A percentile compares a stretch with the other conserved stretches of the same genome.
phyloP scores from a whole-genome alignment of 1,140 invertebrate species.

The Centruroides sculpturatus region DNA sequence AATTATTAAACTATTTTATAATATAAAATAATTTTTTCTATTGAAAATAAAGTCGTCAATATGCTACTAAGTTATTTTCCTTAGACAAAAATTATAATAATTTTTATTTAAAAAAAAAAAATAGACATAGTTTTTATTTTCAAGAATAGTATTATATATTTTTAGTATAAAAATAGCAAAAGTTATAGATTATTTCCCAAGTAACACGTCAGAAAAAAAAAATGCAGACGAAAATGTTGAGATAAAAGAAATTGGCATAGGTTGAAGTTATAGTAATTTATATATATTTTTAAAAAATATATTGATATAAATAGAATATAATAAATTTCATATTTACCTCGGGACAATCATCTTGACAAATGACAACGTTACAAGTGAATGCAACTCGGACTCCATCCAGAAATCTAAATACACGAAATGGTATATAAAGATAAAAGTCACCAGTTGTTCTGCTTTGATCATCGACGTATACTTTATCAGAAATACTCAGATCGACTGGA shows the following conservation, averaged over 20 bases:
- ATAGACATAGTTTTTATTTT: too few relatives aligned
- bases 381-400: conserved; percentile 6
- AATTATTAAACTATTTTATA: too few relatives aligned
- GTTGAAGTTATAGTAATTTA: neutral
- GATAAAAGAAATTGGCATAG: too few relatives aligned
- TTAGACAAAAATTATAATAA: too few relatives aligned
- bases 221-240: neutral
- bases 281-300: neutral
- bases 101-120: too few relatives aligned
- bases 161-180: neutral
- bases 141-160: neutral
- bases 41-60: too few relatives aligned
- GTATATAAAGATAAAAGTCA: conserved; percentile 11
- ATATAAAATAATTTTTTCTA: too few relatives aligned
- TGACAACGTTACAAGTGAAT: conserved; percentile 11
- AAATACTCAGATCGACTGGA: conserved; percentile 3
- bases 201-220: neutral
- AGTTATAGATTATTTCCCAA: neutral
- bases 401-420: conserved; percentile 11
- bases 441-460: conserved; percentile 12
- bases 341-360: conserved; percentile 12
- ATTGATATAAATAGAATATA: neutral
- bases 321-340: conserved; percentile 4
- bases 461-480: conserved; percentile 10
- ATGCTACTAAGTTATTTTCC: too few relatives aligned